A percentile compares a stretch with the other conserved stretches of the same genome.
phyloP scores from a whole-genome alignment of 2,797 vertebrate genomes.

The Calcarius lapponicus region DNA sequence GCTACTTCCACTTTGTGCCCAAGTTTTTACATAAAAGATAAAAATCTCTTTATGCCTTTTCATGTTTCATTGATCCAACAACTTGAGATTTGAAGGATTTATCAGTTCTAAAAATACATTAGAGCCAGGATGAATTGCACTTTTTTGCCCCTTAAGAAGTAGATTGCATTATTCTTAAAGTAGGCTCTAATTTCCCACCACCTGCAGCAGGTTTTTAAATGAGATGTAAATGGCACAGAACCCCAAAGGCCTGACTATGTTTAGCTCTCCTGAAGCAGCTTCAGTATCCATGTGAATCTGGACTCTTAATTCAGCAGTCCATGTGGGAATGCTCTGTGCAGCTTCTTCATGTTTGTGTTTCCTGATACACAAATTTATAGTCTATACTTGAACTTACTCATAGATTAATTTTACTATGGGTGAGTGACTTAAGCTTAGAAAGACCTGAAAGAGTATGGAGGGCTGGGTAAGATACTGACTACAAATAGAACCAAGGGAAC shows the following conservation, averaged over 20 bases:
- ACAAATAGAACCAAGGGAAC: neutral
- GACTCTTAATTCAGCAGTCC: neutral
- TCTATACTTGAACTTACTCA: neutral
- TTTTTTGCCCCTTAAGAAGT: neutral
- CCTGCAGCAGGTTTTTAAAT: neutral
- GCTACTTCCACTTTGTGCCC: neutral
- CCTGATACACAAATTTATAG: neutral
- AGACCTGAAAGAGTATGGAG: neutral
- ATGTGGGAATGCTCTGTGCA: neutral
- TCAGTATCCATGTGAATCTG: neutral
- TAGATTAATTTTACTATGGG: neutral
- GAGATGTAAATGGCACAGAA: neutral
- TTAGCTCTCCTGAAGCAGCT: neutral
- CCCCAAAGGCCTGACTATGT: neutral
- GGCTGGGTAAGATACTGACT: neutral
- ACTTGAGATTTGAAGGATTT: neutral
- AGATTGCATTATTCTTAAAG: neutral
- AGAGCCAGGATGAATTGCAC: neutral
- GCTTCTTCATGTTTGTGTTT: neutral
- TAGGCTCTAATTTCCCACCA: neutral
- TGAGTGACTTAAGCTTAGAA: neutral
- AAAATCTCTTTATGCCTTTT: neutral
- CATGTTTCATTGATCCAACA: neutral
- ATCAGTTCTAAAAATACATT: neutral
- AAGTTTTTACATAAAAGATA: neutral